Base-by-base conservation (phyloP, 1,140 invertebrate species). In the Heliconius himera region DNA sequence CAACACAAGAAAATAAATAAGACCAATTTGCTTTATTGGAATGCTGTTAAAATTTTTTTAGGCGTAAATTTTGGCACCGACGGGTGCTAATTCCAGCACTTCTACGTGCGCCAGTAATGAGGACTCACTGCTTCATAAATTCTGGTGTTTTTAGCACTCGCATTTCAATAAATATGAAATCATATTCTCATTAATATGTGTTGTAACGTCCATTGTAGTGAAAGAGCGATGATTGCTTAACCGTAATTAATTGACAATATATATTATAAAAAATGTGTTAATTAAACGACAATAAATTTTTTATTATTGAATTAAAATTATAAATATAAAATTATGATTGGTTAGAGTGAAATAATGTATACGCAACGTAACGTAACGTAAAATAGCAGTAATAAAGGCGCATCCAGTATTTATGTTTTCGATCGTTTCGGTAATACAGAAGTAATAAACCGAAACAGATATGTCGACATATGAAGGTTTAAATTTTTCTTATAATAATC, bases 31-130 rank as follows among this genome's bases (percentile, higher is more conserved):
- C 84, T 87, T 84, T 82, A 83, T 80, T 77, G 86, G 90, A 88
- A 91, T 89, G 88, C 82, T 81, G 86, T 87, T 89, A 87, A 76
- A 46, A 70, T 87, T 85, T 87, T 89, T 85, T 85, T 72, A 83
- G 72, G 71, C 70, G 83, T 83, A 78, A 84, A 78, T 81, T 88
- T 85, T 82, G 87, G 84, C 91, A 91, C 89, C 84, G 81, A 56
- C 77, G 60, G 82, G 90, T 88, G 91, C 87, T 84, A 82, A 80
- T 79, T 79, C 84, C 82, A 81, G 56, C 86, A 88, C 89, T 80
- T 81, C 71, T 54, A 79, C 9, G 46, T 71, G 33, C 41, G 66
- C 38, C 46, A 33, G 72, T 26, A 66, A 33, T 51, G 20, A 56
- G 51, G 49, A 29, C 20, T 38, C 29, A 77, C 77, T 76, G 79